Percentiles rank a stretch among this genome's conserved stretches.
Conservation (phyloP, 2,113 vertebrate genomes). For the Albula goreensis region DNA sequence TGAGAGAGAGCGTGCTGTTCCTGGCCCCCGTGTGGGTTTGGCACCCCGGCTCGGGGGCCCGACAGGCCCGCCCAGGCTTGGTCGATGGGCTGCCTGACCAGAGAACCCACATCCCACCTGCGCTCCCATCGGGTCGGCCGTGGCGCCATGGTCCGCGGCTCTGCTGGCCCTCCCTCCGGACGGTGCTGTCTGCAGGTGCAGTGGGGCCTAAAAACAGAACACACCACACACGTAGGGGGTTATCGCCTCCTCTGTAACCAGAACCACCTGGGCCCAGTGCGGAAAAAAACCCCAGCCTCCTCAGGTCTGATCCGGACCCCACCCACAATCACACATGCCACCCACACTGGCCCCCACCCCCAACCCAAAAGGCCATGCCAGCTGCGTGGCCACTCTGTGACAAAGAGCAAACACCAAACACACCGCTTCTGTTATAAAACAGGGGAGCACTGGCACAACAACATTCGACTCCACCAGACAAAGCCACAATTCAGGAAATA, state of each 20-base stretch:
- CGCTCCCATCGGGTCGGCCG: conserved; percentile 81
- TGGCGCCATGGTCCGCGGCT: conserved; percentile 78
- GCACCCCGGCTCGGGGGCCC: conserved; percentile 30
- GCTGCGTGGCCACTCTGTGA: background rate
- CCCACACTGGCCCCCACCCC: background rate
- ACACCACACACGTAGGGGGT: conserved; percentile 60
- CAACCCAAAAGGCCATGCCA: background rate
- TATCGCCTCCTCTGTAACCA: conserved; percentile 27
- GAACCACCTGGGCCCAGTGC: conserved; percentile 21
- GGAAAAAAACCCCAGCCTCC: background rate
- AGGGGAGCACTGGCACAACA: background rate
- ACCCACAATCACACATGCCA: background rate
- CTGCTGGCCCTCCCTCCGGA: conserved; percentile 88
- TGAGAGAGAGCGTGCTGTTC: conserved; percentile 52
- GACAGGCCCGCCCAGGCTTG: conserved; percentile 28
- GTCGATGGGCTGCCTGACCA: conserved; percentile 52
- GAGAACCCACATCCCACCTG: conserved; percentile 83
- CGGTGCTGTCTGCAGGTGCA: conserved; percentile 82
- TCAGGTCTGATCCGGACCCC: background rate
- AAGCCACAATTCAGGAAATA: background rate
- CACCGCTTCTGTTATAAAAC: background rate
- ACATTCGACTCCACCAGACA: background rate
- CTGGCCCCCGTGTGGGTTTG: conserved; percentile 30
- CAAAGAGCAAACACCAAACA: background rate
- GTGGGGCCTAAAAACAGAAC: conserved; percentile 68